Base-by-base conservation (phyloP, 2,888 invertebrate species). In the Apamea sordens region DNA sequence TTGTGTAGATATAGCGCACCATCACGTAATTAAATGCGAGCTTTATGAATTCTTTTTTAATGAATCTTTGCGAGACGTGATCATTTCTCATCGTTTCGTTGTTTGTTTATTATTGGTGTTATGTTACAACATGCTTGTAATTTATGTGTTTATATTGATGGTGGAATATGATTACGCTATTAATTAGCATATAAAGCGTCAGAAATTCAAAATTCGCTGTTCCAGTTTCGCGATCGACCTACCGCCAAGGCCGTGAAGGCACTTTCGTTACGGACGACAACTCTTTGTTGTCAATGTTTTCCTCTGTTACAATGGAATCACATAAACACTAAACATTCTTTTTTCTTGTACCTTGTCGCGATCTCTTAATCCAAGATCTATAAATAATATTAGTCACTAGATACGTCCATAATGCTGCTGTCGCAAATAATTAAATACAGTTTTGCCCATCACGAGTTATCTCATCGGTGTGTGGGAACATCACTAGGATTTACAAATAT, bases 231-330 rank as follows among this genome's bases (percentile, higher is more conserved):
- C 83, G 78, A 86, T 87, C 89, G 87, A 86, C 86, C 87, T 88
- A 86, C 79, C 84, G 80, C 87, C 94, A 94, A 94, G 93, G 94
- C 92, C 92, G 91, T 86, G 86, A 89, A 90, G 92, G 92, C 93
- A 86, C 91, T 93, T 94, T 94, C 92, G 92, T 91, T 92, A 92
- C 91, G 91, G 89, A 78, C 86, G 64, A 88, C 80, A 81, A 86
- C 56, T 76, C 82, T 77, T 88, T 88, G 80, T 79, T 80, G 76
- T 53, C 63, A n/a, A 67, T 79, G 44, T 86, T 88, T 85, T 82
- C 67, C 79, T 79, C 63, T 56, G 53, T 74, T 56, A 79, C 76
- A 83, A 73, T 78, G 18, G 64, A 72, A 75, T 69, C 47, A 73
- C 64, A 69, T 76, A 36, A 81, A 74, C 71, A 73, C 44, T 56